Conservation (phyloP, 2,888 invertebrate species). For the Cyrtodaria siliqua region DNA sequence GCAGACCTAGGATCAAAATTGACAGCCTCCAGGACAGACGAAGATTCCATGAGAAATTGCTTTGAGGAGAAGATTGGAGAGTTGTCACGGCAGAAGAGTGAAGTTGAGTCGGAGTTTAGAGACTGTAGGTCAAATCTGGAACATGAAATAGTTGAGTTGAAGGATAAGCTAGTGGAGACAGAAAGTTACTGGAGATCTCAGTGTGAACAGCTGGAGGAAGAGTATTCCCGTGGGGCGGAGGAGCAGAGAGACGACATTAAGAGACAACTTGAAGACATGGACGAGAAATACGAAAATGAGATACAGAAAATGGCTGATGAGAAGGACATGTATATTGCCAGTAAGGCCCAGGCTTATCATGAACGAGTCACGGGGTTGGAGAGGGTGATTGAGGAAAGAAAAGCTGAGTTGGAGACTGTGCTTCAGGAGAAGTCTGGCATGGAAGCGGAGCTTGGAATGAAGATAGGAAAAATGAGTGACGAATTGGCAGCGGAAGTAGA, state of each 20-base stretch:
- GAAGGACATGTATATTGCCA: constrained; percentile 61
- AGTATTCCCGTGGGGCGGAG: constrained; percentile 61
- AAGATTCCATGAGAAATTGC: background rate
- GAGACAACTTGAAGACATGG: constrained; percentile 54
- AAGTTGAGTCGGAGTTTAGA: constrained; percentile 14
- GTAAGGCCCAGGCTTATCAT: constrained; percentile 58
- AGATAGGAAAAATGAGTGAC: constrained; percentile 9
- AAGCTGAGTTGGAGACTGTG: constrained; percentile 41
- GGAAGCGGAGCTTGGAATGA: constrained; percentile 14
- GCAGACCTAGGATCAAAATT: constrained; percentile 8
- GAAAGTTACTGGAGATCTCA: constrained; percentile 73
- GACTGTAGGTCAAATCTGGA: constrained; percentile 17
- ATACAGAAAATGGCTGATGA: constrained; percentile 59
- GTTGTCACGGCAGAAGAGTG: constrained; percentile 10
- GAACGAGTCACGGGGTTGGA: constrained; percentile 61
- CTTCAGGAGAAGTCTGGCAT: constrained; percentile 20
- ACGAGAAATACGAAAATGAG: constrained; percentile 46
- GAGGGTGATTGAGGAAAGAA: constrained; percentile 53
- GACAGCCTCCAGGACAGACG: background rate
- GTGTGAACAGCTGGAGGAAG: constrained; percentile 66
- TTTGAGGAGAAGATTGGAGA: constrained; percentile 3
- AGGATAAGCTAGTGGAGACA: constrained; percentile 45
- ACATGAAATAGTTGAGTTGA: constrained; percentile 18
- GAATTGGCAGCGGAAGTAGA: constrained; percentile 6
- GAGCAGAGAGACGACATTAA: constrained; percentile 60